Conservation (phyloP, 2,888 invertebrate species). For the Chrysolina americana region DNA sequence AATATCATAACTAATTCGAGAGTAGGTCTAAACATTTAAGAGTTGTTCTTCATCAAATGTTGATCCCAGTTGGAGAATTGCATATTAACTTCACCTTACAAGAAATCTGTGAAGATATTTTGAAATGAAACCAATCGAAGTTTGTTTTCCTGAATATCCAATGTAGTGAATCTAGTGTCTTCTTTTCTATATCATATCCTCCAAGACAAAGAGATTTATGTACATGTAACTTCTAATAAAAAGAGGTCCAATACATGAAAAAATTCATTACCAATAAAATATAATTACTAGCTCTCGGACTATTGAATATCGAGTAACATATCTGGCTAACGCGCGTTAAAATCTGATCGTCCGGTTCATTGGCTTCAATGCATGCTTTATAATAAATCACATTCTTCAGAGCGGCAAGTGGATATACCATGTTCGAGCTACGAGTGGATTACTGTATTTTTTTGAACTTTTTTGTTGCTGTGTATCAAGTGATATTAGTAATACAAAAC, state of each 20-base stretch:
- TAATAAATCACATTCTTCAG: slow-evolving; percentile 66
- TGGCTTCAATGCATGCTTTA: slow-evolving; percentile 66
- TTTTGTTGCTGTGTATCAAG: slow-evolving; percentile 34
- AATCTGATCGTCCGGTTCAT: slow-evolving; percentile 67
- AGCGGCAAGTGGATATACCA: slow-evolving; percentile 57
- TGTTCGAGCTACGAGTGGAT: slow-evolving; percentile 39
- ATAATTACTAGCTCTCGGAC: slow-evolving; percentile 15
- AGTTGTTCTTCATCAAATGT: too few species aligned
- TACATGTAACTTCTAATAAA: neutral
- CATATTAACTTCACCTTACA: too few species aligned
- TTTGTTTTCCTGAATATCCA: too few species aligned
- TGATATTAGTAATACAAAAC: slow-evolving; percentile 35
- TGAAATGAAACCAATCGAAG: too few species aligned
- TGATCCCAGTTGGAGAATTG: too few species aligned
- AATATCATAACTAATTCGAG: too few species aligned
- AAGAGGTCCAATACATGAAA: neutral
- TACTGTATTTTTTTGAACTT: slow-evolving; percentile 27
- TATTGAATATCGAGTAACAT: slow-evolving; percentile 58
- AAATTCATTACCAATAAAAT: neutral
- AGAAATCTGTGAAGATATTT: too few species aligned
- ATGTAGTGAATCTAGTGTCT: too few species aligned
- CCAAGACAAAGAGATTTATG: too few species aligned
- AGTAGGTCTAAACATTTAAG: too few species aligned
- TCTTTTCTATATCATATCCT: too few species aligned
- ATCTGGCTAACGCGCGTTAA: slow-evolving; percentile 63